A percentile compares a stretch with the other conserved stretches of the same genome.
phyloP scores from a whole-genome alignment of 1,140 invertebrate species.

The Trigoniulus corallinus region DNA sequence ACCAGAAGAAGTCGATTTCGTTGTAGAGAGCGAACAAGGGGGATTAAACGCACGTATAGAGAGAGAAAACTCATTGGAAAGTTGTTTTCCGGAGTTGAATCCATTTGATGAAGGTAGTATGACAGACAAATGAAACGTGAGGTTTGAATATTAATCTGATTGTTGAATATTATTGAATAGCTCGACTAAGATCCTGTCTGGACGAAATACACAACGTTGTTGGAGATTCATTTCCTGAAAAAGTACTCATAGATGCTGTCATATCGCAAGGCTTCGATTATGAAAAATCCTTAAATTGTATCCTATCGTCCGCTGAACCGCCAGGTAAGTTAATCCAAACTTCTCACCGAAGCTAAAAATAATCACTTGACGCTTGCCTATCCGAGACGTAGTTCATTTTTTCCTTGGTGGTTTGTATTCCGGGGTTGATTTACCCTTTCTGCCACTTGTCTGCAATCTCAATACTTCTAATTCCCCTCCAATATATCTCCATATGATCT shows the following conservation, averaged over 20 bases:
- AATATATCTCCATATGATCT: no score
- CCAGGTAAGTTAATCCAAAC: slow-evolving; percentile 9
- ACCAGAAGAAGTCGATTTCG: slow-evolving; percentile 41
- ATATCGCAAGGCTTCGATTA: slow-evolving; percentile 50
- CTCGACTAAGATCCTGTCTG: slow-evolving; percentile 60
- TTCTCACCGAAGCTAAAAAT: no score
- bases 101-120: no score
- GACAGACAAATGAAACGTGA: no score
- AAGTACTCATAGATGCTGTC: slow-evolving; percentile 44
- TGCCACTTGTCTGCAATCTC: no score
- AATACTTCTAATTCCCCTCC: no score
- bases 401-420: no score
- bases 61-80: no score
- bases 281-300: slow-evolving; percentile 47
- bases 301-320: slow-evolving; percentile 33
- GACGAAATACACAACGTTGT: slow-evolving; percentile 63
- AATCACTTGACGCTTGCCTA: no score
- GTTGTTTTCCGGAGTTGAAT: no score
- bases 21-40: slow-evolving; percentile 31
- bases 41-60: slow-evolving; percentile 34
- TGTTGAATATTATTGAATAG: slow-evolving; percentile 18
- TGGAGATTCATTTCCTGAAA: slow-evolving; percentile 53
- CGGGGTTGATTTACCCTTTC: no score
- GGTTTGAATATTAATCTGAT: slow-evolving; percentile 13
- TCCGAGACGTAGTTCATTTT: no score